Evolutionary conservation across 1,140 invertebrate species (phyloP).

Genomic region (Cheumatopsyche charites): DNA sequence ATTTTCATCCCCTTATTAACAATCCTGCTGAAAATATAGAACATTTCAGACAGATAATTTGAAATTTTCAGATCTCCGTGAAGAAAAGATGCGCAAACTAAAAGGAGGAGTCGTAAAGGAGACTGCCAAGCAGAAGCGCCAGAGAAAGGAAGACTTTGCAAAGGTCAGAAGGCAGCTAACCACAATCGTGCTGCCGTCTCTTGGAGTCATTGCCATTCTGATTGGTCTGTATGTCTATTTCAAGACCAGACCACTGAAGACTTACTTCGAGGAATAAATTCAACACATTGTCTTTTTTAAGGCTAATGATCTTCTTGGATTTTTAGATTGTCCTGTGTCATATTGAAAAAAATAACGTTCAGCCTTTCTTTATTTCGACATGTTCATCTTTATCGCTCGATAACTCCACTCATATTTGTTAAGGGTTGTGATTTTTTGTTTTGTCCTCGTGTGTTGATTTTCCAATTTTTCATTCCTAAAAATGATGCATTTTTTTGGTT

Average conservation of each 20-base stretch:
- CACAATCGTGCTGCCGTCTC: conserved; percentile 75
- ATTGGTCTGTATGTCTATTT: conserved; percentile 78
- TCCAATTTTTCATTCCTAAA: no score
- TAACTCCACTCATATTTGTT: no score
- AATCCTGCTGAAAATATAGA: no score
- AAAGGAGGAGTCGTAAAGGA: conserved; percentile 83
- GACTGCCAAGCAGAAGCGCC: conserved; percentile 80
- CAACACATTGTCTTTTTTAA: no score
- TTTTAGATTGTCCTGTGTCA: no score
- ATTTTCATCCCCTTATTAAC: no score
- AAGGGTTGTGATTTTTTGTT: no score
- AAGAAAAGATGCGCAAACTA: conserved; percentile 71
- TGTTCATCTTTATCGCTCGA: conserved; percentile 46
- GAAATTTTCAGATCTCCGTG: conserved; percentile 1
- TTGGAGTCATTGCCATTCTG: conserved; percentile 71
- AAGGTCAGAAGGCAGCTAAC: conserved; percentile 77
- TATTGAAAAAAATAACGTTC: no score
- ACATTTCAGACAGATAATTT: neutral
- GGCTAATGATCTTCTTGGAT: no score
- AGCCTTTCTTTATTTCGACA: no score
- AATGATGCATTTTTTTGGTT: no score
- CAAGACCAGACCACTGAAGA: conserved; percentile 70
- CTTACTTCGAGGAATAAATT: conserved; percentile 53
- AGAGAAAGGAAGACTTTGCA: conserved; percentile 80
- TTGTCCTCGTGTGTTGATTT: no score